Evolutionary conservation across 2,888 invertebrate species (phyloP).

Genomic region (Ferrisia virgata): DNA sequence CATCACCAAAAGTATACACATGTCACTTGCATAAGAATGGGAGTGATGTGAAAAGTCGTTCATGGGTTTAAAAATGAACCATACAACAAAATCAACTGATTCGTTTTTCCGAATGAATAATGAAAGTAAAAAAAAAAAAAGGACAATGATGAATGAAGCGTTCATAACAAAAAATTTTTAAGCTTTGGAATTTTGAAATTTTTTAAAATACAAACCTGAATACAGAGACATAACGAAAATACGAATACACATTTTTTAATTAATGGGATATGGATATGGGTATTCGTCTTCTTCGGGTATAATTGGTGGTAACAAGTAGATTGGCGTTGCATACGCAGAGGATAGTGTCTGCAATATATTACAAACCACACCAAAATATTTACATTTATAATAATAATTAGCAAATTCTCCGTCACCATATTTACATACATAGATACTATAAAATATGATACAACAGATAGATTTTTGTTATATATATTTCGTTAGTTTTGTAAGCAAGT

Average conservation of each 20-base stretch:
- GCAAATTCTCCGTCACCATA: neutral
- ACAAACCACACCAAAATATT: slow-evolving; percentile 41
- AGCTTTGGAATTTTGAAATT: neutral
- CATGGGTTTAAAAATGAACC: neutral
- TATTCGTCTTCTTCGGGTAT: slow-evolving; percentile 37
- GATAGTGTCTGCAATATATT: slow-evolving; percentile 39
- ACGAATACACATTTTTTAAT: neutral
- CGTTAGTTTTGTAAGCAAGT: neutral
- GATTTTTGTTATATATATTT: neutral
- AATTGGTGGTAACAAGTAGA: slow-evolving; percentile 27
- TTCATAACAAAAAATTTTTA: neutral
- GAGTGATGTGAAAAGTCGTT: neutral
- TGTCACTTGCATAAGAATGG: neutral
- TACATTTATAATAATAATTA: neutral
- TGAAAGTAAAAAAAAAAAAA: neutral
- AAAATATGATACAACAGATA: neutral
- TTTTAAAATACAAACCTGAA: slow-evolving; percentile 28
- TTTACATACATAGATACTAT: neutral
- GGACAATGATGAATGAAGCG: neutral
- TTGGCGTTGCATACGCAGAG: slow-evolving; percentile 10
- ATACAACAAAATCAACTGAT: neutral
- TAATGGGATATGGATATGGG: slow-evolving; percentile 5
- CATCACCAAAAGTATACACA: neutral
- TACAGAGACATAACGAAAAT: neutral
- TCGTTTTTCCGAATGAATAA: neutral